Percentiles rank a stretch among this genome's conserved stretches.
These are phyloP conservation scores for Colletes gigas DNA, from an alignment of 1,140 invertebrate species.

Conservation along the genomic window DNA sequence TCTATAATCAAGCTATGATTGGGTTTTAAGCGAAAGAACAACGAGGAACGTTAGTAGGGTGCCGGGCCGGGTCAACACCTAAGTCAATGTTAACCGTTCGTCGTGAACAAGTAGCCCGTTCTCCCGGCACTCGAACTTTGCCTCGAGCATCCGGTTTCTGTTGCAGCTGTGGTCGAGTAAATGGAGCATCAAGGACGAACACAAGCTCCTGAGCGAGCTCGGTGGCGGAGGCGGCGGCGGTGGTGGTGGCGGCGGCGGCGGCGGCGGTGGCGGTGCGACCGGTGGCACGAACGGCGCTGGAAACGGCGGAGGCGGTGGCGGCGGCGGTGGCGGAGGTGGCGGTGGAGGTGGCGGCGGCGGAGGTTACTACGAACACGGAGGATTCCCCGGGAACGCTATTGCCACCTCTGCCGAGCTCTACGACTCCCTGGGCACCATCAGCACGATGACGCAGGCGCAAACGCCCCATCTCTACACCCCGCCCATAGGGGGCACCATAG, in stretches of 20 bases:
- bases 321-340: conserved; percentile 67
- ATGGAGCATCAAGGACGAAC: conserved; percentile 94
- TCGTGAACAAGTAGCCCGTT: conserved; percentile 30
- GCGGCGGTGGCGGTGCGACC: conserved; percentile 78
- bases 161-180: conserved; percentile 91
- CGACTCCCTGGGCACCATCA: conserved; percentile 85
- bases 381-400: conserved; percentile 83
- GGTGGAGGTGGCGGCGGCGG: conserved; percentile 71
- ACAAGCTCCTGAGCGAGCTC: conserved; percentile 91
- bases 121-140: conserved; percentile 58
- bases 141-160: conserved; percentile 56
- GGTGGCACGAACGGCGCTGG: conserved; percentile 73
- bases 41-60: too few relatives aligned
- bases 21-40: too few relatives aligned
- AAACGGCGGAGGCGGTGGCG: conserved; percentile 70
- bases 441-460: conserved; percentile 88
- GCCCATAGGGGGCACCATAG: conserved; percentile 87
- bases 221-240: conserved; percentile 82
- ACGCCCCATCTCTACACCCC: conserved; percentile 88
- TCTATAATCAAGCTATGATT: too few relatives aligned
- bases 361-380: conserved; percentile 85
- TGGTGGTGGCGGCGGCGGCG: conserved; percentile 77
- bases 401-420: conserved; percentile 86
- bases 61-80: conserved; percentile 8
- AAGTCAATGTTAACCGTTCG: conserved; percentile 46